Evolutionary conservation across 1,140 invertebrate species (phyloP).

Genomic region (Ptiloglossa arizonensis): DNA sequence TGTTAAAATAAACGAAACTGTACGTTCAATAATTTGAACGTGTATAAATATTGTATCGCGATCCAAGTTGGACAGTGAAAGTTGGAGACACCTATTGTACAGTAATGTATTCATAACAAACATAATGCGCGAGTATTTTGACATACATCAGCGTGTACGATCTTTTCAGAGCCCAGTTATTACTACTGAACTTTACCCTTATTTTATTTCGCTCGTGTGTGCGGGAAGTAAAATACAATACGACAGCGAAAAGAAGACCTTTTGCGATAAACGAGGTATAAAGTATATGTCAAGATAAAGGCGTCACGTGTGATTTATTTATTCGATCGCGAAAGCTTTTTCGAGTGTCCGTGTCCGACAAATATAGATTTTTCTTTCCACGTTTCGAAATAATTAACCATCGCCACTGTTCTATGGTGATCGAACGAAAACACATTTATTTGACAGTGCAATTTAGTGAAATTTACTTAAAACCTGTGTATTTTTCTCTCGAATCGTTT

Average conservation of each 20-base stretch:
- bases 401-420: neutral
- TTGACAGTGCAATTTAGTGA: too few relatives aligned
- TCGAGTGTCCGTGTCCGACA: neutral
- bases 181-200: neutral
- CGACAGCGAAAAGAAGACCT: neutral
- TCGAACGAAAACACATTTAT: neutral
- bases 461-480: too few relatives aligned
- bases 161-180: neutral
- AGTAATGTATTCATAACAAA: neutral
- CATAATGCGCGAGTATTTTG: neutral
- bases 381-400: neutral
- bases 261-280: neutral
- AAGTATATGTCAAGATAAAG: neutral
- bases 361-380: neutral
- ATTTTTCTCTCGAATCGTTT: too few relatives aligned
- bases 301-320: conserved; percentile 5
- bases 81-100: too few relatives aligned
- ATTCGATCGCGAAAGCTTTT: conserved; percentile 8
- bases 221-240: neutral
- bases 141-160: neutral
- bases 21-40: too few relatives aligned
- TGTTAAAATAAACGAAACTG: too few relatives aligned
- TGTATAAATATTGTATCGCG: too few relatives aligned
- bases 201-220: neutral
- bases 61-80: too few relatives aligned